Percentiles rank a stretch among this genome's conserved stretches.
These are phyloP conservation scores for human DNA, from an alignment of 2,113 vertebrate genomes.

Conservation along the genomic window GRCh38 chr12:16403001-16403500, in stretches of 20 bases:
- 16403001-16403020: too few relatives aligned
- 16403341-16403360: background rate
- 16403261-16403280: background rate
- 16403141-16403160: background rate
- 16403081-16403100: background rate
- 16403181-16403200: background rate
- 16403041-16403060: too few relatives aligned
- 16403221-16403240: background rate
- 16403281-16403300: background rate
- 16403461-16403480: background rate
- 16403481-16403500: background rate
- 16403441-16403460: background rate
- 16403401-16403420: background rate
- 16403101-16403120: background rate
- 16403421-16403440: background rate
- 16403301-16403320: background rate
- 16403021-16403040: too few relatives aligned
- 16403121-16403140: background rate
- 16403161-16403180: background rate
- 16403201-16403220: background rate
- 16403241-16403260: background rate
- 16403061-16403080: background rate
- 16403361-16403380: background rate
- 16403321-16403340: constrained; percentile 1
- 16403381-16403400: background rate